Evolutionary conservation across 2,797 vertebrate species (phyloP).

Genomic region (Falco naumanni): DNA sequence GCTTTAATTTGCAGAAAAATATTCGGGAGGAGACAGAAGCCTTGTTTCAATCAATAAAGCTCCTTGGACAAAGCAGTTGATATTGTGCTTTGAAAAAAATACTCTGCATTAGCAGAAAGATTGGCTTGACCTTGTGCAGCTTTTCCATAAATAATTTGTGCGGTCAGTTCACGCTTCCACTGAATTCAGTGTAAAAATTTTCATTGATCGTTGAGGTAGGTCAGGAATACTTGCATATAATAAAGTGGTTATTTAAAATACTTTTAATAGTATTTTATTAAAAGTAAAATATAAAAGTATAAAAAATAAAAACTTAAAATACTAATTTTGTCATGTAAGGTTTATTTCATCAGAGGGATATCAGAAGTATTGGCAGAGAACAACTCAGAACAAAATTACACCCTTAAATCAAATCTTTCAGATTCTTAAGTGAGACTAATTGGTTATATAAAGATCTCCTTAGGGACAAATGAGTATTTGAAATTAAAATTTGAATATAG

Average conservation of each 20-base stretch:
- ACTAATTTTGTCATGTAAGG: neutral
- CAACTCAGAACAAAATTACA: neutral
- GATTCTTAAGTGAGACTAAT: neutral
- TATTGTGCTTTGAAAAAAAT: constrained; percentile 8
- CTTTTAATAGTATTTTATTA: too few species aligned
- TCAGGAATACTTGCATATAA: neutral
- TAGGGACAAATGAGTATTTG: neutral
- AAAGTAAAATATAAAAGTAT: too few species aligned
- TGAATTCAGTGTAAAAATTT: neutral
- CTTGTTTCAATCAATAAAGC: neutral
- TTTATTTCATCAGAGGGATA: neutral
- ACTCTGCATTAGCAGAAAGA: neutral
- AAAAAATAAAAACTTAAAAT: too few species aligned
- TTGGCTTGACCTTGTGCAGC: neutral
- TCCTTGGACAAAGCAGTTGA: neutral
- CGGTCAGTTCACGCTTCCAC: neutral
- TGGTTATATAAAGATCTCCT: neutral
- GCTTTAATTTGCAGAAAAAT: neutral
- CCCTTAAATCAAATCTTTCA: neutral
- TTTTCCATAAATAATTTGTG: neutral
- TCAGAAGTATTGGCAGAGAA: neutral
- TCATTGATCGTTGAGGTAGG: neutral
- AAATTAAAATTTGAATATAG: neutral
- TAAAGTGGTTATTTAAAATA: neutral
- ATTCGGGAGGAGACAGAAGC: neutral